Conservation (phyloP, 2,888 invertebrate species). For the Marronus borbonicus region DNA sequence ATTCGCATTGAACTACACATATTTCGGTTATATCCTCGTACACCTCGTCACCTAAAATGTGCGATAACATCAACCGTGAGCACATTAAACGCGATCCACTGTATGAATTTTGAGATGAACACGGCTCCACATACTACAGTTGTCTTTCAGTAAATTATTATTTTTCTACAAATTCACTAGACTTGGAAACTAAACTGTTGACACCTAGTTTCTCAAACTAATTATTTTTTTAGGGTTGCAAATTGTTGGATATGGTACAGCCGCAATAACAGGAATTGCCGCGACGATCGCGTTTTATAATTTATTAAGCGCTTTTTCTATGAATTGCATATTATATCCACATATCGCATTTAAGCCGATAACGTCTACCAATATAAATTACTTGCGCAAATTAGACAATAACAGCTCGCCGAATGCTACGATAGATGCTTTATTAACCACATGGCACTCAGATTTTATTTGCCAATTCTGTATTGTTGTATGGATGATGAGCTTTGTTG, state of each 20-base stretch:
- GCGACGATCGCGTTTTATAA: conserved; percentile 57
- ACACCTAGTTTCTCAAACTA: not conserved
- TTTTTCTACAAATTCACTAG: too few relatives aligned
- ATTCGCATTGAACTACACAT: too few relatives aligned
- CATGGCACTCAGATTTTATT: conserved; percentile 11
- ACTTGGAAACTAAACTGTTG: too few relatives aligned
- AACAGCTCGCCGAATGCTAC: not conserved
- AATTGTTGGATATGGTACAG: conserved; percentile 23
- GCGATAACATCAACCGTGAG: too few relatives aligned
- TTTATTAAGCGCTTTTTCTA: conserved; percentile 59
- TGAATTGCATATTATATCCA: conserved; percentile 61
- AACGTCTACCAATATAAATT: too few relatives aligned
- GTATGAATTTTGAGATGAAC: too few relatives aligned
- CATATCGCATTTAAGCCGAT: conserved; percentile 51
- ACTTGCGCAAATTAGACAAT: not conserved
- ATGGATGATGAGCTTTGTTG: conserved; percentile 55
- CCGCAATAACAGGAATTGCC: not conserved
- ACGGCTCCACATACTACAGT: too few relatives aligned
- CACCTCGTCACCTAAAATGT: too few relatives aligned
- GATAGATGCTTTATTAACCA: conserved; percentile 21
- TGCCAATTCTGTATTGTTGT: conserved; percentile 41
- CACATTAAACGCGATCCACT: too few relatives aligned
- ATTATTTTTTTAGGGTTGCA: conserved; percentile 57
- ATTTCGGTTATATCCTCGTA: too few relatives aligned
- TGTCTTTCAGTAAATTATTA: too few relatives aligned